Base-by-base conservation (phyloP, 2,888 invertebrate species). In the Melanotus villosus region DNA sequence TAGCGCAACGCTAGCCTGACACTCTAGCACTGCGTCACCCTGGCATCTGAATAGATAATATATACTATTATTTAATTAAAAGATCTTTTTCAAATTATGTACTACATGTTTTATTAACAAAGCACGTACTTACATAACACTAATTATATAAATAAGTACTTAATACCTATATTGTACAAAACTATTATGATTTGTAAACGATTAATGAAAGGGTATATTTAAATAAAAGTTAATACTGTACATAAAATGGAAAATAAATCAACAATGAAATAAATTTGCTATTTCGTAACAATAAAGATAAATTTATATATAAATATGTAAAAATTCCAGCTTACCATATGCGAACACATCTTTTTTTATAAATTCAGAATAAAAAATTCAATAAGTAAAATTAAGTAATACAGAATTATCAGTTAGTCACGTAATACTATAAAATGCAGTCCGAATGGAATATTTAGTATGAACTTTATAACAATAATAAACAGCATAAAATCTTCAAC, bases 121-220 rank as follows among this genome's bases (percentile, higher is more conserved):
- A 52, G 52, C 52, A 14, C 30, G 26, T 50, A 30, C 26, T 23
- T 52, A 52, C 10, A 16, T 52, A 9, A 14, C 19, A 52, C 30
- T 52, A 52, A 52, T 18, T 32, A 19, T 52, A 52, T 52, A 32
- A 52, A 52, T 52, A 52, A 52, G 52, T 52, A 52, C 52, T 52
- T 52, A 26, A 52, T 12, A 47, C 18, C n/a, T 47, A 47, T 12
- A 47, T 47, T 47, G 47, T 52, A 52, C 52, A 52, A 52, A 52
- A 32, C 23, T 47, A 23, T 47, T n/a, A 26, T 23, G 47, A 19
- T 18, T 47, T 19, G 12, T 47, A 23, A 26, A 23, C n/a, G 2
- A 47, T 47, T 12, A 47, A 45, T 23, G 47, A 26, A 47, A 47
- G 23, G 47, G 12, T 9, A 47, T 45, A 30, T 30, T 30, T 30